Base-by-base conservation (phyloP, 2,797 vertebrate species). In the Astyanax mexicanus region DNA sequence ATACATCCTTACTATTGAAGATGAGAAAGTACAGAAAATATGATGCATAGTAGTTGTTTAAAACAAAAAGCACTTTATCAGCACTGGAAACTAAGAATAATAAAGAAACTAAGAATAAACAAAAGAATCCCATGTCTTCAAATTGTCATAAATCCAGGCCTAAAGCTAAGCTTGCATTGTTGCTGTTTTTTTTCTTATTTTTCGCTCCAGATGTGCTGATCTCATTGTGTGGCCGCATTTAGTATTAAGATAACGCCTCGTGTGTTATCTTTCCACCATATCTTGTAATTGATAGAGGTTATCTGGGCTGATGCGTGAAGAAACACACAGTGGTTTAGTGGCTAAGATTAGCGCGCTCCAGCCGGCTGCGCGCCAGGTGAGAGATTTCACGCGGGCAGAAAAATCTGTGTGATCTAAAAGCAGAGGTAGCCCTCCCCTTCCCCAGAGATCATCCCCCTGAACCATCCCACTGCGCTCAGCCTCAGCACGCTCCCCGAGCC, bases 251-350 rank as follows among this genome's bases (percentile, higher is more conserved):
- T 52, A 52, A 52, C 2, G 13, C 4, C 27, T 11, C 5, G 25
- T 57, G 12, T 2, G 25, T 57, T 57, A 57, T 57, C 54, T 57
- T 15, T 29, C 6, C 42, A n/a, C 65, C 65, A 25, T 42, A 77
- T 84, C 80, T 81, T 69, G 72, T 72, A 72, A 75, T 77, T 47
- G 54, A 71, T 55, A 65, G 66, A 66, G 77, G 74, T 80, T 79
- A 80, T 81, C 78, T 66, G 51, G 4, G 45, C 52, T 15, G 66
- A 65, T 62, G 79, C 72, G 58, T 68, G 72, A 64, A 75, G 13
- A 66, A 75, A 62, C 68, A 21, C 54, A 68, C 60, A 19, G 60
- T 54, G 79, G 47, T 67, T 81, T 62, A 54, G 60, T 54, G 79
- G 40, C 67, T 79, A 57, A 54, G 58, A 52, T 55, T n/a, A 45